Conservation (phyloP, 1,140 invertebrate species). For the Cepaea nemoralis region DNA sequence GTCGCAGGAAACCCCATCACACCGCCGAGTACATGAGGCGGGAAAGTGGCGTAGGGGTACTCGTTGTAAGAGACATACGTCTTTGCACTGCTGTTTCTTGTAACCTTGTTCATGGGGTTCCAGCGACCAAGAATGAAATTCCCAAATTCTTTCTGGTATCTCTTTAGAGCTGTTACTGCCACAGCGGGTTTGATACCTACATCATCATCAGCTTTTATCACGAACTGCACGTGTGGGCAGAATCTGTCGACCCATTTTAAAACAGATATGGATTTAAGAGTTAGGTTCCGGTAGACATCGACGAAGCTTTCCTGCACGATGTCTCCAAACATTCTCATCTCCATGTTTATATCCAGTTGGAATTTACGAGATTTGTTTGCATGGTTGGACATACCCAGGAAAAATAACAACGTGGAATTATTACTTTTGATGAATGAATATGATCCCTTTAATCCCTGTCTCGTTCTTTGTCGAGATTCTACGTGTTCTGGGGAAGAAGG, state of each 20-base stretch:
- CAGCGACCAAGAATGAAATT: constrained; percentile 48
- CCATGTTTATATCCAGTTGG: constrained; percentile 73
- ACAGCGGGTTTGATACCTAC: constrained; percentile 48
- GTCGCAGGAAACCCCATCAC: constrained; percentile 15
- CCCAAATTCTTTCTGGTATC: neutral
- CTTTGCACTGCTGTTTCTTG: neutral
- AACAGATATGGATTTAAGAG: constrained; percentile 87
- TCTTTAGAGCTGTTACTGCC: constrained; percentile 28
- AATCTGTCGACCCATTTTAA: constrained; percentile 83
- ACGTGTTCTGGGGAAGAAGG: constrained; percentile 14
- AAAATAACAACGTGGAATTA: constrained; percentile 47
- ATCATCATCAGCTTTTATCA: constrained; percentile 74
- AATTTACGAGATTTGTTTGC: constrained; percentile 61
- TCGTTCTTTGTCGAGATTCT: neutral
- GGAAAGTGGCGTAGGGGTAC: neutral
- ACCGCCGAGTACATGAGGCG: constrained; percentile 14
- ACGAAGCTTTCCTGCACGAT: constrained; percentile 84
- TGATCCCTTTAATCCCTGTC: constrained; percentile 50
- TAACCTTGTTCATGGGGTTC: neutral
- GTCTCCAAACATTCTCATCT: constrained; percentile 78
- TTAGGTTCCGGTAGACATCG: constrained; percentile 86
- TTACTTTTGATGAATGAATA: constrained; percentile 20
- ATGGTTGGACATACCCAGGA: constrained; percentile 45
- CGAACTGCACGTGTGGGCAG: constrained; percentile 74
- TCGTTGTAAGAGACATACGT: neutral